A percentile compares a stretch with the other conserved stretches of the same genome.
These are phyloP conservation scores for human (Homo sapiens) DNA, from an alignment of 2,113 vertebrate genomes.

Conservation along the genomic window GRCh38 chr4:13250001-13250500, in stretches of 20 bases:
- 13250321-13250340: neutral
- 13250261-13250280: neutral
- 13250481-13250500: constrained; percentile 83
- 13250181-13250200: neutral
- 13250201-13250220: neutral
- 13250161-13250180: neutral
- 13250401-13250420: neutral
- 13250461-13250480: constrained; percentile 78
- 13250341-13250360: neutral
- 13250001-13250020: neutral
- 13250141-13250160: neutral
- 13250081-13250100: neutral
- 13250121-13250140: neutral
- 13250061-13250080: neutral
- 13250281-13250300: neutral
- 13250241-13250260: neutral
- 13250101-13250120: neutral
- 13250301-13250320: neutral
- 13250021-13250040: neutral
- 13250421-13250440: neutral
- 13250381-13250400: neutral
- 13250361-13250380: neutral
- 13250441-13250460: constrained; percentile 73
- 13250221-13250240: neutral
- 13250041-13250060: neutral